Conservation (phyloP, 2,888 invertebrate genomes). For the Drosophila lacicola region DNA sequence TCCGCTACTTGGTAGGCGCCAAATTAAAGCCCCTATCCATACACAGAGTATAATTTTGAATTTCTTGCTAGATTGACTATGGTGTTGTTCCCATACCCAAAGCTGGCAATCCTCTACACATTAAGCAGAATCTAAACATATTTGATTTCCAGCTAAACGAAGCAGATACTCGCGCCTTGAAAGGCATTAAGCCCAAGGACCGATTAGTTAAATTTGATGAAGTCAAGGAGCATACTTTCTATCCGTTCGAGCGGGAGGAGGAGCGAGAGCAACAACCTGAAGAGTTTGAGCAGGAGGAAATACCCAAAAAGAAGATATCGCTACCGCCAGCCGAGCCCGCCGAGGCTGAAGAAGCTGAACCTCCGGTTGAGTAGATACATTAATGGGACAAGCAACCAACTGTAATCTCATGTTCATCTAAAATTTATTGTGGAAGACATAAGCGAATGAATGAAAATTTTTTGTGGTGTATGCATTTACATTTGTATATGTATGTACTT, state of each 20-base stretch:
- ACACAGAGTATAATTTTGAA: background rate
- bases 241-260: slow-evolving; percentile 67
- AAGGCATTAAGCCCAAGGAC: slow-evolving; percentile 55
- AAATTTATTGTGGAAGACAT: slow-evolving; percentile 27
- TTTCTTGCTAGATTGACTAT: slow-evolving; percentile 51
- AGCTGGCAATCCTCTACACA: slow-evolving; percentile 86
- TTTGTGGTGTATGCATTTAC: too few relatives aligned
- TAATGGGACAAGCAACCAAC: background rate
- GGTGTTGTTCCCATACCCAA: slow-evolving; percentile 87
- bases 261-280: slow-evolving; percentile 1
- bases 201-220: slow-evolving; percentile 57
- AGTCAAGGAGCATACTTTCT: slow-evolving; percentile 59
- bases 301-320: background rate
- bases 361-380: slow-evolving; percentile 8
- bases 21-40: background rate
- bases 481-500: too few relatives aligned
- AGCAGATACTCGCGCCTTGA: slow-evolving; percentile 84
- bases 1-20: slow-evolving; percentile 87
- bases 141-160: slow-evolving; percentile 87
- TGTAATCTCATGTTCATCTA: slow-evolving; percentile 14
- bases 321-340: slow-evolving; percentile 7
- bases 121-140: slow-evolving; percentile 86
- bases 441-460: background rate
- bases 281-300: slow-evolving; percentile 15
- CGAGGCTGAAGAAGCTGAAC: slow-evolving; percentile 10